These are phyloP conservation scores for Periophthalmodon schlosseri DNA, from an alignment of 2,113 vertebrate species.

Conservation along the genomic window DNA sequence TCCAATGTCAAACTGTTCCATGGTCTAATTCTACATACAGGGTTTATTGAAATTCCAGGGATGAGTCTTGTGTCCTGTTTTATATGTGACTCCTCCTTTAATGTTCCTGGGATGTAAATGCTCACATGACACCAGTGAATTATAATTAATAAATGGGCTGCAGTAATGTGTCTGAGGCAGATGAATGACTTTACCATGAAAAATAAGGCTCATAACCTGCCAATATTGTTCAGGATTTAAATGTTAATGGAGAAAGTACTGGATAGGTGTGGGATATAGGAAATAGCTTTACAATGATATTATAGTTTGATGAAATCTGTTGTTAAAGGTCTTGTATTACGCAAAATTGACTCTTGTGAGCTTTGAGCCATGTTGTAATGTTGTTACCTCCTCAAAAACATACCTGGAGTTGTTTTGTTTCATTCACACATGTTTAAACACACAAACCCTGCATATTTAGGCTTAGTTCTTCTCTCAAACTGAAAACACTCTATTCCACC, in stretches of 20 bases:
- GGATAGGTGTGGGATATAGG: background rate
- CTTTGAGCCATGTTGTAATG: too few species aligned
- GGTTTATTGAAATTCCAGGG: constrained; percentile 43
- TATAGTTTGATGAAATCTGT: too few species aligned
- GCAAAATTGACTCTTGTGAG: too few species aligned
- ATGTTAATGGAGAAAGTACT: background rate
- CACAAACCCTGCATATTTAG: too few species aligned
- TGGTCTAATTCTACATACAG: too few species aligned
- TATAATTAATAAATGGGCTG: constrained; percentile 43
- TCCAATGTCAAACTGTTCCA: too few species aligned
- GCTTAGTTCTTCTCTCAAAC: too few species aligned
- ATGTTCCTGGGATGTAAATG: constrained; percentile 33
- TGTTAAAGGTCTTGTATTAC: too few species aligned
- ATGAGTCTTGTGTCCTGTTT: constrained; percentile 32
- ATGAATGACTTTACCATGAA: constrained; percentile 24
- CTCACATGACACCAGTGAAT: constrained; percentile 47
- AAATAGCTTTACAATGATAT: background rate
- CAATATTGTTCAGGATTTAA: background rate
- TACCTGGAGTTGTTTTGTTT: too few species aligned
- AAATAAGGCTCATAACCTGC: background rate
- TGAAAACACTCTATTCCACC: too few species aligned
- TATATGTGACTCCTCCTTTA: constrained; percentile 30
- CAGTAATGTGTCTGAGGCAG: constrained; percentile 35
- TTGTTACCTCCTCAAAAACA: too few species aligned
- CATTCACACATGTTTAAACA: too few species aligned